phyloP scores from a whole-genome alignment of 2,113 vertebrate genomes.

The Ophthalmolycus amberensis region DNA sequence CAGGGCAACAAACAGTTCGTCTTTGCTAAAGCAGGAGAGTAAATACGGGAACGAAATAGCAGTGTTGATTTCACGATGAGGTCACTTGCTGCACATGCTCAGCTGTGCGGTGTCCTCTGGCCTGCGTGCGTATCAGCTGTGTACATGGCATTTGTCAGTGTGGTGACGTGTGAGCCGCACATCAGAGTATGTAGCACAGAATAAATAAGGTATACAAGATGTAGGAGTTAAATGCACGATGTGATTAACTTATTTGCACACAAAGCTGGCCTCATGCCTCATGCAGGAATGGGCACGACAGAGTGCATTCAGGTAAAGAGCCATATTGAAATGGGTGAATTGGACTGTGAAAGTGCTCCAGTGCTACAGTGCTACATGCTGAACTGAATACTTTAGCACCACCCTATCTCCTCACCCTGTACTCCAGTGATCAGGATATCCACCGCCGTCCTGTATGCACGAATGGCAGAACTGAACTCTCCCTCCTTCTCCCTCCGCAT shows the following conservation, averaged over 20 bases:
- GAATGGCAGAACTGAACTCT: constrained; percentile 84
- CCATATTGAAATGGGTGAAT: not conserved
- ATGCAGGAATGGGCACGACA: not conserved
- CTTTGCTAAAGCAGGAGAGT: not conserved
- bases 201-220: not conserved
- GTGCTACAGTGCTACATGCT: not conserved
- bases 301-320: constrained; percentile 1
- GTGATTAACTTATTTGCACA: constrained; percentile 7
- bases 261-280: too few relatives aligned
- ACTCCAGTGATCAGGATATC: constrained; percentile 88
- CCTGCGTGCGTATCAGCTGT: not conserved
- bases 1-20: not conserved
- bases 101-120: not conserved
- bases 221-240: constrained; percentile 1
- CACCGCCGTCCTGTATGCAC: constrained; percentile 85
- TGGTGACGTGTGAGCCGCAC: not conserved
- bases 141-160: not conserved
- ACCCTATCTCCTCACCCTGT: constrained; percentile 77
- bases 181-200: not conserved
- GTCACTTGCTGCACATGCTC: constrained; percentile 13
- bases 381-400: not conserved
- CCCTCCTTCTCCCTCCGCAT: constrained; percentile 78
- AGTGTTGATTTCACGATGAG: constrained; percentile 5
- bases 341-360: not conserved
- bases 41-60: not conserved